phyloP scores from a whole-genome alignment of 2,113 vertebrate species.

The Isurus oxyrinchus region DNA sequence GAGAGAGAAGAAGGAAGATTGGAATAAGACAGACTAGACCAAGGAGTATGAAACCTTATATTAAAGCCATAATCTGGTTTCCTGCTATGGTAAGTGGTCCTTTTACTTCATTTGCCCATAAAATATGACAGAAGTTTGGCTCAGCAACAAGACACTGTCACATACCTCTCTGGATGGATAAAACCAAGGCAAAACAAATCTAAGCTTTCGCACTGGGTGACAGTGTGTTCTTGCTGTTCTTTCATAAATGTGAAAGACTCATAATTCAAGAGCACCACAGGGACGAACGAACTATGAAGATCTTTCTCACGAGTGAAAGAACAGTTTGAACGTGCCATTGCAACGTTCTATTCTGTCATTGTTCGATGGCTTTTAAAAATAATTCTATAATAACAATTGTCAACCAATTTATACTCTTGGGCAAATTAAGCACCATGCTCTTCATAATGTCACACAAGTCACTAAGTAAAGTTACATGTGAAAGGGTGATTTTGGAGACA shows the following conservation, averaged over 20 bases:
- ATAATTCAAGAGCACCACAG: slow-evolving; percentile 7
- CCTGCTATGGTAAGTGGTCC: background rate
- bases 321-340: background rate
- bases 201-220: background rate
- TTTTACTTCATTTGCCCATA: slow-evolving; percentile 4
- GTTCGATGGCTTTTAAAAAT: background rate
- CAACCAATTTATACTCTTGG: background rate
- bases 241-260: slow-evolving; percentile 28
- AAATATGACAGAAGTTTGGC: slow-evolving; percentile 17
- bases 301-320: slow-evolving; percentile 1
- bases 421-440: background rate
- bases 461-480: background rate
- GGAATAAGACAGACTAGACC: background rate
- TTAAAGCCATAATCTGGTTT: background rate
- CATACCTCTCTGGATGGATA: slow-evolving; percentile 14
- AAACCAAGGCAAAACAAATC: slow-evolving; percentile 29
- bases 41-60: background rate
- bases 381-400: background rate
- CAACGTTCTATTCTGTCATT: background rate
- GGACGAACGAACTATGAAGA: background rate
- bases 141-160: background rate
- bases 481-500: background rate
- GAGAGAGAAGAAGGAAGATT: background rate
- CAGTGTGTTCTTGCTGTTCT: background rate
- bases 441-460: background rate